These are phyloP conservation scores for Ormia ochracea DNA, from an alignment of 2,888 invertebrate species.

Conservation along the genomic window DNA sequence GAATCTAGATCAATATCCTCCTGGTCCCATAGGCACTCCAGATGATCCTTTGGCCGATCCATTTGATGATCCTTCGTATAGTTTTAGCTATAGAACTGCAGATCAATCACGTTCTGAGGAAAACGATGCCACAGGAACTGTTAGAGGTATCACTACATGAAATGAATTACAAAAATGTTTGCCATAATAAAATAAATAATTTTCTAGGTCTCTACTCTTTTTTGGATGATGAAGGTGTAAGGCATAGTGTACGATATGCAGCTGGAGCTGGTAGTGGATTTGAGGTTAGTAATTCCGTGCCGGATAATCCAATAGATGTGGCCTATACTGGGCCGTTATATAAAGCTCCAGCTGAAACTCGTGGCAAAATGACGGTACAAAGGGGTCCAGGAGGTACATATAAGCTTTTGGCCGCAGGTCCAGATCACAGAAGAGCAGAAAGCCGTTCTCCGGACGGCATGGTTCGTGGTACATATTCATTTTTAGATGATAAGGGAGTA, in stretches of 20 bases:
- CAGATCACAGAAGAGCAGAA: constrained; percentile 86
- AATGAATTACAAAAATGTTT: neutral
- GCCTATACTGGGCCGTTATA: constrained; percentile 82
- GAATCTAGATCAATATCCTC: constrained; percentile 83
- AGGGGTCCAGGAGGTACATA: constrained; percentile 85
- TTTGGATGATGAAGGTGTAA: constrained; percentile 85
- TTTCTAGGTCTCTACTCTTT: constrained; percentile 82
- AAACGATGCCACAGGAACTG: constrained; percentile 80
- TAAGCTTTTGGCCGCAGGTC: constrained; percentile 86
- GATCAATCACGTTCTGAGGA: constrained; percentile 84
- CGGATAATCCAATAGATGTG: constrained; percentile 80
- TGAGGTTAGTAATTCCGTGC: constrained; percentile 85
- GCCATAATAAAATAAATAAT: neutral
- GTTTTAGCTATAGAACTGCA: constrained; percentile 82
- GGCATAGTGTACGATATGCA: constrained; percentile 85
- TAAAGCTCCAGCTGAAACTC: constrained; percentile 81
- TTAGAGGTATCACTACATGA: constrained; percentile 78
- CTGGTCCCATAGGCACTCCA: constrained; percentile 82
- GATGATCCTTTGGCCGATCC: constrained; percentile 87
- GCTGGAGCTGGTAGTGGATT: constrained; percentile 87
- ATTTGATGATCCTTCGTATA: constrained; percentile 86
- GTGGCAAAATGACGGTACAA: constrained; percentile 85
- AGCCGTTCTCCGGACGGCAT: constrained; percentile 84
- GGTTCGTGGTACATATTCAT: constrained; percentile 86
- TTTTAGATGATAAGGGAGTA: constrained; percentile 86